Evolutionary conservation across 2,888 invertebrate species (phyloP).

Genomic region (Callimorpha dominula): DNA sequence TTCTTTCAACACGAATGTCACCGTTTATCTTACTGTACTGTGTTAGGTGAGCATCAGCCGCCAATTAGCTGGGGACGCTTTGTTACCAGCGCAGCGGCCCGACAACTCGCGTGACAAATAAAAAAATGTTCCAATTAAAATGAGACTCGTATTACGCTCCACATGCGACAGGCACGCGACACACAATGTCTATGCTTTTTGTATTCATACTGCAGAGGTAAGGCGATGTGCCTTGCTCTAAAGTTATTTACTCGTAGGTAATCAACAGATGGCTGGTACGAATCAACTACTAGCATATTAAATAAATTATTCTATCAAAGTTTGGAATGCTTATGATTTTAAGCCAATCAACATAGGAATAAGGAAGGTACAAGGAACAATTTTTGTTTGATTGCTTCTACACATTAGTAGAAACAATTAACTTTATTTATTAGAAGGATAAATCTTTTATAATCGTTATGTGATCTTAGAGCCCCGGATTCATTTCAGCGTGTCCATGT

Average conservation of each 20-base stretch:
- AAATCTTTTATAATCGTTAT: slow-evolving; percentile 66
- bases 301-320: neutral
- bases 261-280: too few species aligned
- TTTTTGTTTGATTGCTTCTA: neutral
- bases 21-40: slow-evolving; percentile 59
- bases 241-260: neutral
- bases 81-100: slow-evolving; percentile 49
- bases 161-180: slow-evolving; percentile 73
- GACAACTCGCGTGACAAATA: slow-evolving; percentile 68
- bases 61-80: slow-evolving; percentile 68
- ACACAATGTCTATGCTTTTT: slow-evolving; percentile 64
- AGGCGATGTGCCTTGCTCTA: slow-evolving; percentile 27
- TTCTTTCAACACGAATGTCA: slow-evolving; percentile 55
- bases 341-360: neutral
- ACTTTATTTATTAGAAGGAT: slow-evolving; percentile 49
- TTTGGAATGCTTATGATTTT: neutral
- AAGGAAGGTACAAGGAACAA: neutral
- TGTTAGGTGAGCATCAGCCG: slow-evolving; percentile 61
- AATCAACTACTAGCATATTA: neutral
- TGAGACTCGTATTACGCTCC: slow-evolving; percentile 67
- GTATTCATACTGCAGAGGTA: slow-evolving; percentile 55
- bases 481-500: slow-evolving; percentile 72
- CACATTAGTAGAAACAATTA: neutral
- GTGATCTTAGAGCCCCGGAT: slow-evolving; percentile 60
- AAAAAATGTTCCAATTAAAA: slow-evolving; percentile 75